Evolutionary conservation across 2,888 invertebrate species (phyloP).

Genomic region (Cantharis lateralis): DNA sequence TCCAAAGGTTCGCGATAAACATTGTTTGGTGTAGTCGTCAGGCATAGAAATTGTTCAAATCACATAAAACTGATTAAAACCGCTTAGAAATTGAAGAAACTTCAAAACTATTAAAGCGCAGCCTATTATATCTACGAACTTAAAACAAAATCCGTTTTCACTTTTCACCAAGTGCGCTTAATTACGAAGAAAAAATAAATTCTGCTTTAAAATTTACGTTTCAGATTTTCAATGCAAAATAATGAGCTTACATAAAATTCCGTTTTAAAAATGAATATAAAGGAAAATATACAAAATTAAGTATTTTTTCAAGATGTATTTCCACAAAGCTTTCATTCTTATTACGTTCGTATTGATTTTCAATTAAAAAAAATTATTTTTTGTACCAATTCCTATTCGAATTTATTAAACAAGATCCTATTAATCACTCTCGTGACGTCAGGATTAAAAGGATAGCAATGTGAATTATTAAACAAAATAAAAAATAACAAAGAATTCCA

Average conservation of each 20-base stretch:
- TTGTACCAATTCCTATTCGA: not conserved
- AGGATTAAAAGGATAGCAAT: not conserved
- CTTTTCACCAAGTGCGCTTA: not conserved
- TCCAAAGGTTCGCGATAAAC: conserved; percentile 15
- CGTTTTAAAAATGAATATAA: not conserved
- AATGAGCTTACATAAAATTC: not conserved
- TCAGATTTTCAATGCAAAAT: not conserved
- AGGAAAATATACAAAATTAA: not conserved
- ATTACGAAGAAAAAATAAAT: not conserved
- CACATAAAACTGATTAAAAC: not conserved
- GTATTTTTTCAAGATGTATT: not conserved
- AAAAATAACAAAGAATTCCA: not conserved
- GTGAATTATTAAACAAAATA: not conserved
- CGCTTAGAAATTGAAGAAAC: not conserved
- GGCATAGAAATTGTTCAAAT: conserved; percentile 15
- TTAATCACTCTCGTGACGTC: not conserved
- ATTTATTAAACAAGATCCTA: not conserved
- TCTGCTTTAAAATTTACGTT: not conserved
- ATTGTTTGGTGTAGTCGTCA: conserved; percentile 11
- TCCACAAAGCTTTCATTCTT: not conserved
- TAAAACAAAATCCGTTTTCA: not conserved
- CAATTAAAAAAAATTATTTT: not conserved
- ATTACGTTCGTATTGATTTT: not conserved
- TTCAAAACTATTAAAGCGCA: conserved; percentile 4
- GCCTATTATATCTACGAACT: not conserved